A percentile compares a stretch with the other conserved stretches of the same genome.
phyloP scores from a whole-genome alignment of 2,888 invertebrate genomes.

The Eledone cirrhosa region DNA sequence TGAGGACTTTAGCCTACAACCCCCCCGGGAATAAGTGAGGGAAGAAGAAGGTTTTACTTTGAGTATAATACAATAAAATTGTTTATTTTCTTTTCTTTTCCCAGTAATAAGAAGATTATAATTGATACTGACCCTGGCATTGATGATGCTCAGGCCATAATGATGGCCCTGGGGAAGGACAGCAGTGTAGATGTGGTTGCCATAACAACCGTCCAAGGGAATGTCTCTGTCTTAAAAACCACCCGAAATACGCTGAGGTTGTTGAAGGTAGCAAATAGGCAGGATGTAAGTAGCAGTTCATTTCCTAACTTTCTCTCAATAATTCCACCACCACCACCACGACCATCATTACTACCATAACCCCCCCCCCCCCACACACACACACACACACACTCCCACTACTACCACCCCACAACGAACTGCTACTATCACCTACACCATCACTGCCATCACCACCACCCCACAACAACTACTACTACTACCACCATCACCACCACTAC shows the following conservation, averaged over 20 bases:
- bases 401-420: no score
- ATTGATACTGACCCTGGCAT: conserved; percentile 65
- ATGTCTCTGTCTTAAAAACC: conserved; percentile 77
- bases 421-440: no score
- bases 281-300: conserved; percentile 46
- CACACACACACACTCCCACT: no score
- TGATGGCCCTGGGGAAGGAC: conserved; percentile 66
- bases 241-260: conserved; percentile 77
- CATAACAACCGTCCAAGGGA: conserved; percentile 81
- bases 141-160: conserved; percentile 65
- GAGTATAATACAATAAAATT: no score
- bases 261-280: conserved; percentile 63
- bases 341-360: not conserved
- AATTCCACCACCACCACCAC: not conserved
- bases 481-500: no score
- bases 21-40: no score
- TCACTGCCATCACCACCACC: no score
- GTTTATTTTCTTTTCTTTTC: not conserved
- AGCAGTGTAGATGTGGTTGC: conserved; percentile 70
- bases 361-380: no score
- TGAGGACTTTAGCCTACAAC: no score
- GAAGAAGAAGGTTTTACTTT: no score
- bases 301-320: not conserved
- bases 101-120: conserved; percentile 45
- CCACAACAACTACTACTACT: no score